These are phyloP conservation scores for Drosophila mercatorum DNA, from an alignment of 2,888 invertebrate genomes.

Conservation along the genomic window DNA sequence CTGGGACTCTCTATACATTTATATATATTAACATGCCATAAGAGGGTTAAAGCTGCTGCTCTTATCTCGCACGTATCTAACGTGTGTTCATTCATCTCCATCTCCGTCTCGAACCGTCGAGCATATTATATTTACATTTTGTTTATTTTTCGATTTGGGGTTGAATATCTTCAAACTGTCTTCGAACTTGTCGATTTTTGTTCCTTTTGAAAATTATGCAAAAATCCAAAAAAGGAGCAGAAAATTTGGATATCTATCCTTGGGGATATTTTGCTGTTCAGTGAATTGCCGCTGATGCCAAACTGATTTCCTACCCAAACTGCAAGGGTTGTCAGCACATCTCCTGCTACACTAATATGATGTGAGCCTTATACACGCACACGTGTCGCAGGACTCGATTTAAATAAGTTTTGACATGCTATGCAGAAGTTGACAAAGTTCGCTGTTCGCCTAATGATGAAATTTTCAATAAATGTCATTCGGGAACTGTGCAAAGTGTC, in stretches of 20 bases:
- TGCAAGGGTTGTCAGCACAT: slow-evolving; percentile 64
- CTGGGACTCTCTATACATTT: too few relatives aligned
- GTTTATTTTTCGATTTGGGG: slow-evolving; percentile 54
- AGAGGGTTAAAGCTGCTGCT: neutral
- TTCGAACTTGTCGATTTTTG: slow-evolving; percentile 51
- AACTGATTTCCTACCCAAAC: slow-evolving; percentile 61
- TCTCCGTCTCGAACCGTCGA: slow-evolving; percentile 20
- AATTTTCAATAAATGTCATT: slow-evolving; percentile 78
- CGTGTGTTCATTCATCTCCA: slow-evolving; percentile 8
- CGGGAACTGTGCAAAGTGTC: slow-evolving; percentile 69
- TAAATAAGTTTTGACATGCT: slow-evolving; percentile 71
- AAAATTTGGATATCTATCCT: slow-evolving; percentile 46
- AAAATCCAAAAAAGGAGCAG: slow-evolving; percentile 41
- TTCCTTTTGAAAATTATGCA: slow-evolving; percentile 67
- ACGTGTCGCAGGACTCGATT: slow-evolving; percentile 67
- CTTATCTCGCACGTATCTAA: neutral
- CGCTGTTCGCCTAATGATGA: slow-evolving; percentile 61
- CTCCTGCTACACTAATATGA: slow-evolving; percentile 61
- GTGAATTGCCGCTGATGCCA: slow-evolving; percentile 69
- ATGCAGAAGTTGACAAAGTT: slow-evolving; percentile 61
- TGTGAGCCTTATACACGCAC: slow-evolving; percentile 25
- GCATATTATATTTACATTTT: slow-evolving; percentile 66
- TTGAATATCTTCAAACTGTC: slow-evolving; percentile 47
- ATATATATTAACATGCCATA: neutral
- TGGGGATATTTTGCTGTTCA: slow-evolving; percentile 79